Base-by-base conservation (phyloP, 2,888 invertebrate genomes). In the Heteropelma amictum region DNA sequence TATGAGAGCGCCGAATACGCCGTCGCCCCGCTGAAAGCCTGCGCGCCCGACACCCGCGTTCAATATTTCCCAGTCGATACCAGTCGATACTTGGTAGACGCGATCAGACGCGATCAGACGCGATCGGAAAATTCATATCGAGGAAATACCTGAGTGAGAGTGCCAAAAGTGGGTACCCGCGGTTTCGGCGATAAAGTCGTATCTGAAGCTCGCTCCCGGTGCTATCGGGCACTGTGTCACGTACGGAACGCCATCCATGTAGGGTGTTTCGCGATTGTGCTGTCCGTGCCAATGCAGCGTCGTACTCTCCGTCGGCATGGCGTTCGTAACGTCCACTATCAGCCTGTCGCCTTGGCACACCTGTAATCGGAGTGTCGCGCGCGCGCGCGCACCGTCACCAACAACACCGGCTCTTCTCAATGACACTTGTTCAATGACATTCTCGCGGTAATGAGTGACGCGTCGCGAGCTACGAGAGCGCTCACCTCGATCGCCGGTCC, bases 211-310 rank as follows among this genome's bases (percentile, higher is more conserved):
- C 1, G 93, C 91, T 74, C 94, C 94, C 0, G 96, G 95, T 3
- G 91, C 90, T 61, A 97, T 95, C 0, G 96, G 96, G 79, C 96
- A 96, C 88, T 97, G 97, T 0, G 96, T 95, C 6, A 97, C 92
- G 77, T 93, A 94, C 0, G 97, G 96, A 0, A 96, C 96, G 0
- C 97, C 97, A 79, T 97, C 97, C 96, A 96, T 96, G 85, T 94
- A 96, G 0, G 96, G 96, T 0, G 93, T 93, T 0, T 92, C 92
- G 60, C 90, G 89, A 88, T 96, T 95, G 84, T 96, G 96, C 84
- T 95, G 93, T 0, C 98, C 97, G 84, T 98, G 98, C 97, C 97
- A 98, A 85, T 98, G 98, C 17, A 98, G 93, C 0, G 95, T 94
- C 0, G 96, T 96, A 19, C 94, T 94, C 85, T 96, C 96, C 0